Conservation (phyloP, 2,888 invertebrate species). For the Stenodema calcarata region DNA sequence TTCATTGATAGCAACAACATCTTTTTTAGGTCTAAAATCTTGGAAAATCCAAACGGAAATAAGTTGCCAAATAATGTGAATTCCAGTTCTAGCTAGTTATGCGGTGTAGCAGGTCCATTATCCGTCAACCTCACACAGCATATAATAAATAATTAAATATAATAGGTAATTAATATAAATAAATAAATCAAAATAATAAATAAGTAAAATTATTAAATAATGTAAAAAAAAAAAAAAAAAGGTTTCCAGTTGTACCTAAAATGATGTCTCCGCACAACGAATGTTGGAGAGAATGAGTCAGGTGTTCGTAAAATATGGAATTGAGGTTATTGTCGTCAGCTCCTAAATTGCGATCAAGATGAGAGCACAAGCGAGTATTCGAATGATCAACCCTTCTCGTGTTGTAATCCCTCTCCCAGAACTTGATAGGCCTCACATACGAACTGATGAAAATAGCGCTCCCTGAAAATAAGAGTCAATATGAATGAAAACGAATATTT, state of each 20-base stretch:
- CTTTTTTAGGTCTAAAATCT: too few species aligned
- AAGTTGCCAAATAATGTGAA: too few species aligned
- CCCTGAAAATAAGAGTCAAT: conserved; percentile 68
- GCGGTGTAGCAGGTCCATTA: too few species aligned
- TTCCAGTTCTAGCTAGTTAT: too few species aligned
- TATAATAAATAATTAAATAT: too few species aligned
- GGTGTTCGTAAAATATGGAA: conserved; percentile 98
- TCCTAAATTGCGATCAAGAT: conserved; percentile 91
- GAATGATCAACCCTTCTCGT: conserved; percentile 96
- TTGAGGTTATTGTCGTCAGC: conserved; percentile 97
- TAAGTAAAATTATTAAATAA: too few species aligned
- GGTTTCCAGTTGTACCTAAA: conserved; percentile 65
- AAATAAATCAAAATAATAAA: too few species aligned
- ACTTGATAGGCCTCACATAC: conserved; percentile 98
- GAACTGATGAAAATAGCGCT: conserved; percentile 98
- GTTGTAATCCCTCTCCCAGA: conserved; percentile 99
- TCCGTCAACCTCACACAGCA: too few species aligned
- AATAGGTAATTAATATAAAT: too few species aligned
- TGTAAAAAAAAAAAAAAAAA: not conserved
- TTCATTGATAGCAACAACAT: too few species aligned
- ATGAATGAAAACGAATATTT: not conserved
- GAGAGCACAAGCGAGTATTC: conserved; percentile 92
- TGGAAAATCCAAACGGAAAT: too few species aligned
- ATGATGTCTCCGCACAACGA: conserved; percentile 92
- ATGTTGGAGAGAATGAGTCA: conserved; percentile 94